phyloP scores from a whole-genome alignment of 2,113 vertebrate species.

The Vulpes vulpes region DNA sequence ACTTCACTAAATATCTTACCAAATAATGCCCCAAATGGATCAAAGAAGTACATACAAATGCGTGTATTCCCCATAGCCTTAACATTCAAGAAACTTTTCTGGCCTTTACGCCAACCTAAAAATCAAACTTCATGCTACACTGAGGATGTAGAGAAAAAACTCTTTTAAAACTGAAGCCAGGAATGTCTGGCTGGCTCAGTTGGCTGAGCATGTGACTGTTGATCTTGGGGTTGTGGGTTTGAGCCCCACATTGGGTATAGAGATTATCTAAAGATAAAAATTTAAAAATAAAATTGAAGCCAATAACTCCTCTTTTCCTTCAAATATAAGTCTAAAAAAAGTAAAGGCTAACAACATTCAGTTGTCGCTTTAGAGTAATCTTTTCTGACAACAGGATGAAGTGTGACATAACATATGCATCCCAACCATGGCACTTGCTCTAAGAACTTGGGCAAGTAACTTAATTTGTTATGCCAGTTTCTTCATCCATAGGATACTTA shows the following conservation, averaged over 20 bases:
- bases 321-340: neutral
- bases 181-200: neutral
- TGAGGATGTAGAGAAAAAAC: neutral
- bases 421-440: neutral
- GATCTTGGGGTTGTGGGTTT: neutral
- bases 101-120: neutral
- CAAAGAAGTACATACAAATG: constrained; percentile 15
- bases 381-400: neutral
- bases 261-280: neutral
- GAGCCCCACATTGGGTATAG: neutral
- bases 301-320: neutral
- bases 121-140: neutral
- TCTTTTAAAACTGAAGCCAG: neutral
- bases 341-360: neutral
- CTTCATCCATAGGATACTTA: neutral
- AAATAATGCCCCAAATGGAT: neutral
- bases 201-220: neutral
- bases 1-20: neutral
- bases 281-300: neutral
- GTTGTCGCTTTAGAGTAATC: neutral
- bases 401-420: neutral
- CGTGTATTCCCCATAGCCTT: neutral
- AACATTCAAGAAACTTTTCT: constrained; percentile 20
- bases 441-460: neutral
- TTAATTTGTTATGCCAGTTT: neutral